A percentile compares a stretch with the other conserved stretches of the same genome.
phyloP scores from a whole-genome alignment of 2,113 vertebrate genomes.

The Perca flavescens region DNA sequence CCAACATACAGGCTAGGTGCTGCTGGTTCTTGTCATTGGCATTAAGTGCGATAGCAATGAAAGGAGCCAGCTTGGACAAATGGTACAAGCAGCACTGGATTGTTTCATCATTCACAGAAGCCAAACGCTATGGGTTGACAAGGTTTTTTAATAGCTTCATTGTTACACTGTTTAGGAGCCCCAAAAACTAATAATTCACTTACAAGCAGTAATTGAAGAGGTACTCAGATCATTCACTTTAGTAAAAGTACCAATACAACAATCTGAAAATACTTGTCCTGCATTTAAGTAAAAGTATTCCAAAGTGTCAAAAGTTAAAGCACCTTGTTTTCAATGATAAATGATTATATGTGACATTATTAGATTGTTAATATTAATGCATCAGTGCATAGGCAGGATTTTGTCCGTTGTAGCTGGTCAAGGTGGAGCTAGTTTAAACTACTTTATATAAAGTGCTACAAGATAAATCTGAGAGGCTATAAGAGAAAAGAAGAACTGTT shows the following conservation, averaged over 20 bases:
- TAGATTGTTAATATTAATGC: not conserved
- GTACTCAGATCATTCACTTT: not conserved
- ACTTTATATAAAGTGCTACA: no score
- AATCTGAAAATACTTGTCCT: not conserved
- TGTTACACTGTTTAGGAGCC: not conserved
- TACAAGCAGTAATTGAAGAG: not conserved
- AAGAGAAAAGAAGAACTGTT: no score
- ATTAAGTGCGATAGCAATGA: conserved; percentile 18
- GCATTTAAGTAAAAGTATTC: not conserved
- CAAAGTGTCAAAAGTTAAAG: not conserved
- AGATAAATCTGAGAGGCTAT: no score
- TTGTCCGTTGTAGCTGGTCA: no score
- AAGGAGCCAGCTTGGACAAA: conserved; percentile 31
- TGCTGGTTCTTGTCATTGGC: conserved; percentile 49
- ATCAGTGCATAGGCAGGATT: no score
- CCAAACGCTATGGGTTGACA: not conserved
- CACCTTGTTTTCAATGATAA: not conserved
- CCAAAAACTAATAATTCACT: not conserved
- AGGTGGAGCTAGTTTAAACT: no score
- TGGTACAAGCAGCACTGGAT: not conserved
- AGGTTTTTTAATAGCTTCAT: not conserved
- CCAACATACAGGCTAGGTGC: conserved; percentile 33
- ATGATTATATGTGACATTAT: not conserved
- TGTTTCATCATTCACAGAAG: conserved; percentile 25
- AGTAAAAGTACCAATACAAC: not conserved